Conservation (phyloP, 2,888 invertebrate genomes). For the Apomyelois bistriatella region DNA sequence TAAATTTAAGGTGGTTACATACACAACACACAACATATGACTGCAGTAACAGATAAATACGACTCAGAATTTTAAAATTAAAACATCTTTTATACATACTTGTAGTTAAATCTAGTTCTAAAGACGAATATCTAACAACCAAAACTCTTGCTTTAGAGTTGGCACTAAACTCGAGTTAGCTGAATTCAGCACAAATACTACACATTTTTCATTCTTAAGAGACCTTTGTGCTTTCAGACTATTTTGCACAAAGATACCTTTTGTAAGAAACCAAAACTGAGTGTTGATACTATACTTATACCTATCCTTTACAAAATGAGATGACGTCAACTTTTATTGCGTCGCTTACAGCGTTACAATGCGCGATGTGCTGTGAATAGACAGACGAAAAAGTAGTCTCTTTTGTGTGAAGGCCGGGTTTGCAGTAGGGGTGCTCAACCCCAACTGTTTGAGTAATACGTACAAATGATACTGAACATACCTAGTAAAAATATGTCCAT, state of each 20-base stretch:
- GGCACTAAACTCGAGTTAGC: conserved; percentile 1
- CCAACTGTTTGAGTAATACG: conserved; percentile 5
- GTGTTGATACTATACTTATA: background rate
- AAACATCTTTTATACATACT: background rate
- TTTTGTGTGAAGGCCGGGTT: conserved; percentile 10
- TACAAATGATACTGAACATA: background rate
- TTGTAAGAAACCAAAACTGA: conserved; percentile 10
- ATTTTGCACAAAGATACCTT: background rate
- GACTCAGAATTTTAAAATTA: background rate
- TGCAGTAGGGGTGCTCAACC: conserved; percentile 6
- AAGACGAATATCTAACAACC: background rate
- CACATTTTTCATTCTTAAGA: conserved; percentile 7
- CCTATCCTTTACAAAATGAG: conserved; percentile 17
- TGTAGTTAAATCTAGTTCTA: background rate
- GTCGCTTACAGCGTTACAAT: conserved; percentile 19
- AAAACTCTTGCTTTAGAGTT: background rate
- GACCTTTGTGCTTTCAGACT: conserved; percentile 4
- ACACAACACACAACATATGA: too few relatives aligned
- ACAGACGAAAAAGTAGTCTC: conserved; percentile 12
- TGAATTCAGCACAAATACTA: conserved; percentile 4
- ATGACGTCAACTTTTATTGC: conserved; percentile 27
- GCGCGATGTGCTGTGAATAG: conserved; percentile 6
- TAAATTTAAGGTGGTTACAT: too few relatives aligned
- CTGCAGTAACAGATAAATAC: too few relatives aligned
- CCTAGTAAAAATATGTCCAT: too few relatives aligned